Conservation (phyloP, 2,797 vertebrate species). For the Lepus townsendii region DNA sequence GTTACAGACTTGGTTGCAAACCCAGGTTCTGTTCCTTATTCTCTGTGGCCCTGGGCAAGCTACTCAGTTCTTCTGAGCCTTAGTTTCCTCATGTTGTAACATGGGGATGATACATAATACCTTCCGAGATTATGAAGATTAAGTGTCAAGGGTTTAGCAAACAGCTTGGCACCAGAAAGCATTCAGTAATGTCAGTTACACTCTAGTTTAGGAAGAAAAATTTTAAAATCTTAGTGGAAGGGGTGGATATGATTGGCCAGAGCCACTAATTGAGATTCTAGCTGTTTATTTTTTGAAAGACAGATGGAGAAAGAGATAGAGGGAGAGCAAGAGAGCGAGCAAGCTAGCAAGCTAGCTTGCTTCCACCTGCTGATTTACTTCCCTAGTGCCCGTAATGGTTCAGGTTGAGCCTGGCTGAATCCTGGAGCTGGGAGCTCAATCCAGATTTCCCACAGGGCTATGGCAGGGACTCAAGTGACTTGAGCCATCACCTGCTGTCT, state of each 20-base stretch:
- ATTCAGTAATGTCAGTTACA: neutral
- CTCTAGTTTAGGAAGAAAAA: neutral
- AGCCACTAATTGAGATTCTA: neutral
- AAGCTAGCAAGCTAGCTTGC: no score
- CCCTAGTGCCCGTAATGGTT: no score
- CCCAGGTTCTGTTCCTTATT: neutral
- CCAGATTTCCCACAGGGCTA: no score
- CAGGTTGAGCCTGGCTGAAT: no score
- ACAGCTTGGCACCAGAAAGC: neutral
- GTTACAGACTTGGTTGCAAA: neutral
- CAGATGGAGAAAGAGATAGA: no score
- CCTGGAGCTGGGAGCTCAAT: no score
- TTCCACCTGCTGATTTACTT: no score
- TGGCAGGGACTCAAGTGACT: no score
- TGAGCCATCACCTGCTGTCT: no score
- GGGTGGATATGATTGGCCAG: neutral
- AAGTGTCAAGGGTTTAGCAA: neutral
- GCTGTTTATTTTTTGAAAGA: neutral
- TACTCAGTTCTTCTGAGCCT: neutral
- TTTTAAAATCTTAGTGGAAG: neutral
- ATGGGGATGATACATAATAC: neutral
- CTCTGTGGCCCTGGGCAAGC: neutral
- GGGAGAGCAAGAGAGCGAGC: no score
- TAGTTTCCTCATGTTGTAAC: neutral
- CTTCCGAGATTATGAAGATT: neutral